Evolutionary conservation across 2,113 vertebrate genomes (phyloP), one percentile per base, ranked within the genome.

Genomic region (Erythrocercus mccallii): DNA sequence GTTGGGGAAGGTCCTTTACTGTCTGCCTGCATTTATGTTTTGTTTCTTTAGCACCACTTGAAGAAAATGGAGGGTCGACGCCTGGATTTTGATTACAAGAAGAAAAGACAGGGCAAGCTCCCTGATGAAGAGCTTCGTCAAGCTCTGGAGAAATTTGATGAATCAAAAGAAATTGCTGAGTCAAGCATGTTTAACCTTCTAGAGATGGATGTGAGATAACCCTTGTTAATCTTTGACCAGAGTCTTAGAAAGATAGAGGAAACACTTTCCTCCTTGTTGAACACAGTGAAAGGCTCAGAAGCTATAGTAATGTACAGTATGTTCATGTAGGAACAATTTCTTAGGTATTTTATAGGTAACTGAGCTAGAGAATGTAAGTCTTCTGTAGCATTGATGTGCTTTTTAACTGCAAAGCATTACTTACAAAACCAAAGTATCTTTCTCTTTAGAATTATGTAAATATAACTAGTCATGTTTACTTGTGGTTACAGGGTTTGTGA

Each of bases 141-240:
- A 69, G 99, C 99, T 14, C 98, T 99, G 66, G 99, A 99, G 96
- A 99, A 99, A 77, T 99, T 99, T 35, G 99, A 99, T 42, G 99
- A 99, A 77, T 99, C 99, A 74, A 99, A 99, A 98, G 99, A 99
- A 96, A 98, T 99, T 37, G 99, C 99, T 18, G 99, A 99, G 95
- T 99, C 98, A 89, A 99, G 99, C 99, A 99, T 99, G 99, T 99
- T 99, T 97, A 99, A 99, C 95, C 98, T 99, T 94, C 85, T 99
- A 96, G 99, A 99, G 96, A 99, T 99, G 96, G 99, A 99, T 95
- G 99, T 99, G 97, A 99, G 99, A 96, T 60, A 88, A 72, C 27
- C 11, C 12, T 88, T 93, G 28, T 64, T 84, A 86, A 76, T 82
- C 33, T 92, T 89, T 87, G 20, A 57, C 30, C 53, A 86, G 62